A percentile compares a stretch with the other conserved stretches of the same genome.
These are phyloP conservation scores for Rosalia funebris DNA, from an alignment of 2,888 invertebrate species.

Conservation along the genomic window DNA sequence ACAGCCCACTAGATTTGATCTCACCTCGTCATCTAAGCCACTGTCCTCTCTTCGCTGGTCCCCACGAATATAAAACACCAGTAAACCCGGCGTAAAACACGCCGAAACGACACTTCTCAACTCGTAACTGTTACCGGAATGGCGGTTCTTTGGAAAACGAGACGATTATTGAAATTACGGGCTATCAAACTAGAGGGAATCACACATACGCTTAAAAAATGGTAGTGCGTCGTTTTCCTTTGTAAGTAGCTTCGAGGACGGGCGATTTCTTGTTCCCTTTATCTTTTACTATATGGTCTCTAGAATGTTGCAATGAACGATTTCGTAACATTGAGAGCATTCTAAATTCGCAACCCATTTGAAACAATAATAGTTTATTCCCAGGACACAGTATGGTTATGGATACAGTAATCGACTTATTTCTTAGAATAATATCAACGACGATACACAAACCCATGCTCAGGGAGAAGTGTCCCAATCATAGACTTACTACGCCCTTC, in stretches of 20 bases:
- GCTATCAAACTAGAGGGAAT: slow-evolving; percentile 46
- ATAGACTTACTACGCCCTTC: no score
- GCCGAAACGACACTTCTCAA: slow-evolving; percentile 48
- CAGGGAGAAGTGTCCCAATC: no score
- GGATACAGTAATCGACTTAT: no score
- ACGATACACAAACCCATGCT: no score
- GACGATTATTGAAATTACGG: slow-evolving; percentile 54
- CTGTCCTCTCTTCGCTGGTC: slow-evolving; percentile 21
- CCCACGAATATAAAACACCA: slow-evolving; percentile 35
- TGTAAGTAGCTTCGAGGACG: neutral
- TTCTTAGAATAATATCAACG: no score
- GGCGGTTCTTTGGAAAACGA: slow-evolving; percentile 48
- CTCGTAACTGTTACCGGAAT: slow-evolving; percentile 44
- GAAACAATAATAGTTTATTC: no score
- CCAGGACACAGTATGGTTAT: no score
- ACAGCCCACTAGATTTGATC: slow-evolving; percentile 58
- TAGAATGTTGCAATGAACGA: no score
- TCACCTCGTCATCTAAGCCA: slow-evolving; percentile 37
- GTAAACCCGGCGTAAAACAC: slow-evolving; percentile 49
- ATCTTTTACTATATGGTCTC: no score
- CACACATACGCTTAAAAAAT: slow-evolving; percentile 47
- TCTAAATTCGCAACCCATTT: no score
- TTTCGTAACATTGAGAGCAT: no score
- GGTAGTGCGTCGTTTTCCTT: slow-evolving; percentile 5
- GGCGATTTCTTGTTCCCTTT: neutral